Conservation (phyloP, 2,888 invertebrate genomes). For the Leptinotarsa rubiginosa region DNA sequence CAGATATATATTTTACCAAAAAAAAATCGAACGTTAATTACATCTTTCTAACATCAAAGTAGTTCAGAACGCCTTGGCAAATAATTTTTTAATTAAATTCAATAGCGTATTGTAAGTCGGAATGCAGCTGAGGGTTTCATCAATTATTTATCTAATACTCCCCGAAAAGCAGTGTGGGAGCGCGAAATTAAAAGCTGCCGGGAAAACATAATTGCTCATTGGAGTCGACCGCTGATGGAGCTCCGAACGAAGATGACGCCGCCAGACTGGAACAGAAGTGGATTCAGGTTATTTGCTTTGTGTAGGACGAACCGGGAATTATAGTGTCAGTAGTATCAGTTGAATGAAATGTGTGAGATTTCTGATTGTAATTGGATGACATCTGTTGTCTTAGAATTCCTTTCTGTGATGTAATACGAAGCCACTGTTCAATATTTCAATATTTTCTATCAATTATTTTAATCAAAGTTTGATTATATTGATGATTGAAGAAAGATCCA, state of each 20-base stretch:
- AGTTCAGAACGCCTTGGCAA: conserved; percentile 7
- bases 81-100: conserved; percentile 40
- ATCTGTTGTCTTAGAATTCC: no score
- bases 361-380: no score
- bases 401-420: no score
- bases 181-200: conserved; percentile 63
- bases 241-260: conserved; percentile 39
- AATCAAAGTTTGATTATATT: no score
- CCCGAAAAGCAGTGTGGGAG: conserved; percentile 53
- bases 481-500: no score
- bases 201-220: conserved; percentile 62
- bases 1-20: neutral
- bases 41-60: neutral
- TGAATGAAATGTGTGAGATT: no score
- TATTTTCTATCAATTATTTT: no score
- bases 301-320: neutral
- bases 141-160: conserved; percentile 62
- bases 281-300: conserved; percentile 1
- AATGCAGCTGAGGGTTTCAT: conserved; percentile 59
- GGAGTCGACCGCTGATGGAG: conserved; percentile 51
- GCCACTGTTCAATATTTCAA: no score
- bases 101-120: conserved; percentile 53
- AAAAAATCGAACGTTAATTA: neutral
- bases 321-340: neutral
- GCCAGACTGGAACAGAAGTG: conserved; percentile 14